Percentiles rank a stretch among this genome's conserved stretches.
These are phyloP conservation scores for Drosophila anomelani DNA, from an alignment of 2,888 invertebrate genomes.

Conservation along the genomic window DNA sequence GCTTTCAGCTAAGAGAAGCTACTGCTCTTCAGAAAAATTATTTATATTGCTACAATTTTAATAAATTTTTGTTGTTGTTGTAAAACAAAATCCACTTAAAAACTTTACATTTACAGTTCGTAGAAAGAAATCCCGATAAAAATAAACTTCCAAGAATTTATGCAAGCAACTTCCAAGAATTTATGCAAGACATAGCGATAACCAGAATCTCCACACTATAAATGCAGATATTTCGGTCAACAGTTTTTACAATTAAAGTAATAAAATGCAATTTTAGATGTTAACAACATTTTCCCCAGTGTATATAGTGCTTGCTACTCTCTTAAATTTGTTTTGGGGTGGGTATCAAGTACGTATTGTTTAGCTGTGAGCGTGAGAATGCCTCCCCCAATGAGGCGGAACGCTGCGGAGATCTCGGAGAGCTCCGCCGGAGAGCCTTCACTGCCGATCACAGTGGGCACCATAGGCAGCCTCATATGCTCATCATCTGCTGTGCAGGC, in stretches of 20 bases:
- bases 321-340: slow-evolving; percentile 49
- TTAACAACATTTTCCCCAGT: background rate
- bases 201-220: too few species aligned
- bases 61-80: too few species aligned
- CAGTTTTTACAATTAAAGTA: background rate
- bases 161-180: background rate
- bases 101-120: too few species aligned
- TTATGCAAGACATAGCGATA: too few species aligned
- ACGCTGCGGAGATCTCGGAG: slow-evolving; percentile 8
- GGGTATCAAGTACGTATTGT: slow-evolving; percentile 43
- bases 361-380: slow-evolving; percentile 8
- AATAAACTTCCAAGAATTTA: background rate
- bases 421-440: slow-evolving; percentile 30
- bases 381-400: slow-evolving; percentile 40
- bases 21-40: too few species aligned
- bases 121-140: background rate
- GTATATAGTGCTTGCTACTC: slow-evolving; percentile 27
- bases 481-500: slow-evolving; percentile 29
- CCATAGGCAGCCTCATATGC: slow-evolving; percentile 9
- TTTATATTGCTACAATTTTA: too few species aligned
- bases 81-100: too few species aligned
- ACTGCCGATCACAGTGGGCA: slow-evolving; percentile 35
- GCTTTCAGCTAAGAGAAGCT: background rate
- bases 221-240: too few species aligned
- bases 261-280: too few species aligned